These are phyloP conservation scores for Helarctos malayanus DNA, from an alignment of 2,797 vertebrate species.

Conservation along the genomic window DNA sequence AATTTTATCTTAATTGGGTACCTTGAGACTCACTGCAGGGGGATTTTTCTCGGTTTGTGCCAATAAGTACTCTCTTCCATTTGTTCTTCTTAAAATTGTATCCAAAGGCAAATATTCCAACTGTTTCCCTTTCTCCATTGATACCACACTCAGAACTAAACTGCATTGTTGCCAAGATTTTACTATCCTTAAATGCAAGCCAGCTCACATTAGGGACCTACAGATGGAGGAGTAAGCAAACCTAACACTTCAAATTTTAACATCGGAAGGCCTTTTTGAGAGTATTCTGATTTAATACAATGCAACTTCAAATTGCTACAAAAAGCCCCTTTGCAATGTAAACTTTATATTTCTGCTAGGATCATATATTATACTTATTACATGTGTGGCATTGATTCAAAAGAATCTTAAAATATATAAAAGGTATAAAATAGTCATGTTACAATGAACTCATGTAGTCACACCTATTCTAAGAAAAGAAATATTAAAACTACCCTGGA, in stretches of 20 bases:
- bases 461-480: background rate
- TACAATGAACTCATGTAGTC: background rate
- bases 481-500: background rate
- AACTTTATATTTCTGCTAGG: background rate
- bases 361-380: background rate
- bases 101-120: constrained; percentile 83
- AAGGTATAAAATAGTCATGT: background rate
- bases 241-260: background rate
- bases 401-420: background rate
- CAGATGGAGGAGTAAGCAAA: constrained; percentile 15
- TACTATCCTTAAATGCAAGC: constrained; percentile 61
- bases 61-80: constrained; percentile 76
- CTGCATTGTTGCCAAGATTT: constrained; percentile 67
- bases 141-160: constrained; percentile 65
- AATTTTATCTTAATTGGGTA: constrained; percentile 87
- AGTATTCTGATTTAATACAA: background rate
- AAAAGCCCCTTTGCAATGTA: background rate
- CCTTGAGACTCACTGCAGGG: constrained; percentile 85
- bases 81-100: constrained; percentile 78
- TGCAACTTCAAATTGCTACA: background rate
- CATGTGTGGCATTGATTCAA: background rate
- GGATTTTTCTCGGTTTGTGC: constrained; percentile 75
- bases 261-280: background rate
- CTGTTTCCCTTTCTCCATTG: constrained; percentile 58
- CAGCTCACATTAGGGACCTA: background rate